phyloP scores from a whole-genome alignment of 2,888 invertebrate genomes.

The Metallyticus violacea region DNA sequence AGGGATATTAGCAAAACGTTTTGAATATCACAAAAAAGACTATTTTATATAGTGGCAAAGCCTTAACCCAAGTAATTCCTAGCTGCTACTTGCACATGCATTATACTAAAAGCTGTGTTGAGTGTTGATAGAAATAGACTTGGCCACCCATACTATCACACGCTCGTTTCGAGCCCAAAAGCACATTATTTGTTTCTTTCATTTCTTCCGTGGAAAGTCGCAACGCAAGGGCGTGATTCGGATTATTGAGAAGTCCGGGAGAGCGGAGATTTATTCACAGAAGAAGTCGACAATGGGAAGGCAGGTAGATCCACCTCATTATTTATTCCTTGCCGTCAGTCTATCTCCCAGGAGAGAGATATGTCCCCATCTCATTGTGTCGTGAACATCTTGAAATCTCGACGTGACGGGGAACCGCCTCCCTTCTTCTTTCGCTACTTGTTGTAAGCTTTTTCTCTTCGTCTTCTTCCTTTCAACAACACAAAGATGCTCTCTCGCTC shows the following conservation, averaged over 20 bases:
- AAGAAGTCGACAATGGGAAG: background rate
- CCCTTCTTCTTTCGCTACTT: background rate
- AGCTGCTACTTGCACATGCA: too few species aligned
- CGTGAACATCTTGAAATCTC: background rate
- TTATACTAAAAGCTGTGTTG: too few species aligned
- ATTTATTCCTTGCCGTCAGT: background rate
- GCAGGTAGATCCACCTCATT: background rate
- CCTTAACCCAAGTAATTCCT: too few species aligned
- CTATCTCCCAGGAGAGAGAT: background rate
- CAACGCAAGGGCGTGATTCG: background rate
- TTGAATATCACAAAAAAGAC: too few species aligned
- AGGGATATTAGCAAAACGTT: too few species aligned
- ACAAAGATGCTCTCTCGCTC: too few species aligned
- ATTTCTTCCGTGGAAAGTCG: too few species aligned
- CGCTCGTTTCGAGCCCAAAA: too few species aligned
- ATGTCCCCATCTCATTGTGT: background rate
- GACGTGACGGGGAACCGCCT: background rate
- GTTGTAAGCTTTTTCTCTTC: background rate
- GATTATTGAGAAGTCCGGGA: background rate
- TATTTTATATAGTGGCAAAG: too few species aligned
- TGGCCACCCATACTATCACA: too few species aligned
- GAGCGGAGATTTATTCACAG: background rate
- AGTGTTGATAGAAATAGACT: too few species aligned
- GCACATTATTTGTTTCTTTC: too few species aligned
- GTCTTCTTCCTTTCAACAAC: background rate